phyloP scores from a whole-genome alignment of 2,888 invertebrate genomes.

The Acanthopleura granulata region DNA sequence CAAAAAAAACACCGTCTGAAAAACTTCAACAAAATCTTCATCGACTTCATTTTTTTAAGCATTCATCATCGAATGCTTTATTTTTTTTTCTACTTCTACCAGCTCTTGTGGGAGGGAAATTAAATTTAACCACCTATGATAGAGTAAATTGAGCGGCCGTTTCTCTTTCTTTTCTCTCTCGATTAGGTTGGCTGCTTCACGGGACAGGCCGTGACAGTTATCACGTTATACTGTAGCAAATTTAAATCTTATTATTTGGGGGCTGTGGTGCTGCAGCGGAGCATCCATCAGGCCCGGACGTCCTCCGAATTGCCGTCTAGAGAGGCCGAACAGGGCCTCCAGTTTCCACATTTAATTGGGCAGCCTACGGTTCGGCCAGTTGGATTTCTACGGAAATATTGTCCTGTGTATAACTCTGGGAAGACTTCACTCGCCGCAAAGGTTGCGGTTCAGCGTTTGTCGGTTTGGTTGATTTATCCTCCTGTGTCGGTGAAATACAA shows the following conservation, averaged over 20 bases:
- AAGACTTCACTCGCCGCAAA: no score
- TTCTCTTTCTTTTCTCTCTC: conserved; percentile 15
- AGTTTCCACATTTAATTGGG: conserved; percentile 7
- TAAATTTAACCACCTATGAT: conserved; percentile 15
- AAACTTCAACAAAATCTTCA: no score
- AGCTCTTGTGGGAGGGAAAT: background rate
- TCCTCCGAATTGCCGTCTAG: background rate
- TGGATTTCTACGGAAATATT: conserved; percentile 12
- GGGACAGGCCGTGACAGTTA: conserved; percentile 13
- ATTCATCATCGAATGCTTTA: no score
- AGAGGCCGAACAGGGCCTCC: background rate
- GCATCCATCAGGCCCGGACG: background rate
- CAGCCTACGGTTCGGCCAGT: background rate
- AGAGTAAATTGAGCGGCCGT: background rate
- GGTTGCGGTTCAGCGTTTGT: no score
- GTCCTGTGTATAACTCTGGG: background rate
- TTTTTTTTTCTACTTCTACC: no score
- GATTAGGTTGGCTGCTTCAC: background rate
- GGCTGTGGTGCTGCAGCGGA: background rate
- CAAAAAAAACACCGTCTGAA: no score
- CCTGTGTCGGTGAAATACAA: no score
- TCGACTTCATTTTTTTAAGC: no score
- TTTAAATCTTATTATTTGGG: conserved; percentile 15
- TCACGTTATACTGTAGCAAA: conserved; percentile 16
- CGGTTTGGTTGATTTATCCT: no score